These are phyloP conservation scores for Cheilosia soror DNA, from an alignment of 2,888 invertebrate genomes.

Conservation along the genomic window DNA sequence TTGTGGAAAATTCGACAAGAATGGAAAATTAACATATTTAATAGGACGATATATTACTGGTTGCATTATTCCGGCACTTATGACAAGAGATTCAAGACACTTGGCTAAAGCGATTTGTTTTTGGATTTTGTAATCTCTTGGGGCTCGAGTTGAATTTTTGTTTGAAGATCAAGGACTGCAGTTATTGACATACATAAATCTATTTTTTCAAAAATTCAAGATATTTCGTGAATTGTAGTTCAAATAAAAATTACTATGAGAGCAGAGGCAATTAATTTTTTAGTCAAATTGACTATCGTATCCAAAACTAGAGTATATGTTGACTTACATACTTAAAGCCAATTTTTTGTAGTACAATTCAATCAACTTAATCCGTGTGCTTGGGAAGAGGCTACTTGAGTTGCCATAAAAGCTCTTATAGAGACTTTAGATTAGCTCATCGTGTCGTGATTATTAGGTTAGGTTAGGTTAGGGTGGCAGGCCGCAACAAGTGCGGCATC, in stretches of 20 bases:
- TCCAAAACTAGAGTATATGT: no score
- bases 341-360: slow-evolving; percentile 5
- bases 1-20: slow-evolving; percentile 27
- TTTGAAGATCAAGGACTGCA: slow-evolving; percentile 40
- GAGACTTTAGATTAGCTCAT: slow-evolving; percentile 5
- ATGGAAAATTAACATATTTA: slow-evolving; percentile 60
- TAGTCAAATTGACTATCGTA: no score
- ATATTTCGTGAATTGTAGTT: slow-evolving; percentile 6
- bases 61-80: slow-evolving; percentile 23
- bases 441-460: no score
- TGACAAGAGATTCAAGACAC: slow-evolving; percentile 29
- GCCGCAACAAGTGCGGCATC: no score
- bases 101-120: slow-evolving; percentile 15
- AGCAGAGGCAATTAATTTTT: no score
- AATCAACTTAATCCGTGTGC: not conserved
- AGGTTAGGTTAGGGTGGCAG: no score
- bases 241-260: slow-evolving; percentile 1
- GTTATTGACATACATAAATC: slow-evolving; percentile 30
- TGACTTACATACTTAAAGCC: not conserved
- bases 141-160: slow-evolving; percentile 17
- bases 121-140: slow-evolving; percentile 28
- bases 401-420: not conserved
- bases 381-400: not conserved
- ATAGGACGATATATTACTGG: slow-evolving; percentile 35
- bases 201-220: slow-evolving; percentile 1